These are phyloP conservation scores for Conops quadrifasciatus DNA, from an alignment of 2,888 invertebrate genomes.

Conservation along the genomic window DNA sequence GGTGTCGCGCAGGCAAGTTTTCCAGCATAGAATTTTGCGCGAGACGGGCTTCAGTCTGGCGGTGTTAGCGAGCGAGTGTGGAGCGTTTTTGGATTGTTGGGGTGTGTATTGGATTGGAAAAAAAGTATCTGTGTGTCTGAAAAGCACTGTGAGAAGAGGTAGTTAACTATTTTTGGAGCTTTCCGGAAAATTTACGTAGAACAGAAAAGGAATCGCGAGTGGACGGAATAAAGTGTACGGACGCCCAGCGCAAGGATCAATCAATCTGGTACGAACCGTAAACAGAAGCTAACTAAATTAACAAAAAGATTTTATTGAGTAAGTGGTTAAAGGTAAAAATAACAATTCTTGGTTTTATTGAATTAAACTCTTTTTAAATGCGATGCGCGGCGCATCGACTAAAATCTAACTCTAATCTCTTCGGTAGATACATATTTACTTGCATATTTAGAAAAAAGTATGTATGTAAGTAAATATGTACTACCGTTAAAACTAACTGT, in stretches of 20 bases:
- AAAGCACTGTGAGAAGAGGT: neutral
- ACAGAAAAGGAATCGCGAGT: neutral
- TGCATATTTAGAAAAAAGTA: too few relatives aligned
- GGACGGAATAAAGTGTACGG: neutral
- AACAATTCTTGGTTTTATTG: too few relatives aligned
- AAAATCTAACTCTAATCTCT: too few relatives aligned
- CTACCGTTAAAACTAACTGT: too few relatives aligned
- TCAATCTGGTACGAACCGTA: neutral
- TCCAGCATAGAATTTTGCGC: conserved; percentile 21
- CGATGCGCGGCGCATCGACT: neutral
- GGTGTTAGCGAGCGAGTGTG: conserved; percentile 38
- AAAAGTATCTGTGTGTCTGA: neutral
- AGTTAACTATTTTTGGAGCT: conserved; percentile 3
- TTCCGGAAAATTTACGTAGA: conserved; percentile 15
- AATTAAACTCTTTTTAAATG: neutral
- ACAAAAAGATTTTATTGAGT: too few relatives aligned
- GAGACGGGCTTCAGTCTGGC: conserved; percentile 32
- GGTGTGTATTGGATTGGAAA: neutral
- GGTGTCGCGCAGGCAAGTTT: conserved; percentile 8
- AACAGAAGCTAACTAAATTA: too few relatives aligned
- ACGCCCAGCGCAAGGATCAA: conserved; percentile 18
- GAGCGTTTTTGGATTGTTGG: conserved; percentile 31
- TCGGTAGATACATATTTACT: too few relatives aligned
- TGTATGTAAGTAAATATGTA: too few relatives aligned
- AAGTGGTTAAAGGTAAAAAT: too few relatives aligned